Conservation (phyloP, 2,113 vertebrate species). For the Pseudolaguvia tuberculata region DNA sequence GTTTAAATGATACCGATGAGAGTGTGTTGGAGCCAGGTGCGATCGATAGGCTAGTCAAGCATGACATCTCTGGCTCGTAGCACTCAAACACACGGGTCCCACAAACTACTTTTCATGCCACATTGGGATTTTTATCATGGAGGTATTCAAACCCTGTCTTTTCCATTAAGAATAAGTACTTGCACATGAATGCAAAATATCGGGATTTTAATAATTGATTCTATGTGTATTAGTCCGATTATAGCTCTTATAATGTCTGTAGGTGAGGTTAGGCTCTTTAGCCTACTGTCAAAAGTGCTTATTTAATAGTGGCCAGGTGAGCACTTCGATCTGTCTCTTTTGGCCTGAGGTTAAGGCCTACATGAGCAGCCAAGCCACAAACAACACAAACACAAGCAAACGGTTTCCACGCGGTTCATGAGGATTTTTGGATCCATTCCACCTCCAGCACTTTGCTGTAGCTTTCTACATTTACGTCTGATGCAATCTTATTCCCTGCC, state of each 20-base stretch:
- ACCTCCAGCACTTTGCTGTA: neutral
- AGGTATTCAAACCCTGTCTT: constrained; percentile 14
- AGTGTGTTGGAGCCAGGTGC: constrained; percentile 61
- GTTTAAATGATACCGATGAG: constrained; percentile 65
- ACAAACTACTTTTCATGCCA: constrained; percentile 28
- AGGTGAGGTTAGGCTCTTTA: constrained; percentile 13
- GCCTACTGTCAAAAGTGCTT: constrained; percentile 37
- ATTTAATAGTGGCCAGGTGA: constrained; percentile 47
- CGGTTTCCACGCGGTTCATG: neutral
- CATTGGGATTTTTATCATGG: constrained; percentile 13
- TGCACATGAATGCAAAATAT: neutral
- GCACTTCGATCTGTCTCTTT: constrained; percentile 52
- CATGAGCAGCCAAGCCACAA: constrained; percentile 35
- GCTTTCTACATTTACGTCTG: constrained; percentile 7
- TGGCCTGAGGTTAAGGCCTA: constrained; percentile 44
- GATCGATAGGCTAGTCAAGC: constrained; percentile 60
- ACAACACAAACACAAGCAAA: constrained; percentile 21
- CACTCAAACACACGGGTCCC: constrained; percentile 21
- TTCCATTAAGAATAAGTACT: constrained; percentile 11
- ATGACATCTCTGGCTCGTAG: constrained; percentile 40
- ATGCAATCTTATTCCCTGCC: constrained; percentile 20
- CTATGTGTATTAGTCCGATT: neutral
- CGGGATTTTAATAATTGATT: neutral
- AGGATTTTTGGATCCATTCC: constrained; percentile 4
- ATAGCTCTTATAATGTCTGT: neutral